Base-by-base conservation (phyloP, 2,797 vertebrate genomes). In the Poecile montanus region DNA sequence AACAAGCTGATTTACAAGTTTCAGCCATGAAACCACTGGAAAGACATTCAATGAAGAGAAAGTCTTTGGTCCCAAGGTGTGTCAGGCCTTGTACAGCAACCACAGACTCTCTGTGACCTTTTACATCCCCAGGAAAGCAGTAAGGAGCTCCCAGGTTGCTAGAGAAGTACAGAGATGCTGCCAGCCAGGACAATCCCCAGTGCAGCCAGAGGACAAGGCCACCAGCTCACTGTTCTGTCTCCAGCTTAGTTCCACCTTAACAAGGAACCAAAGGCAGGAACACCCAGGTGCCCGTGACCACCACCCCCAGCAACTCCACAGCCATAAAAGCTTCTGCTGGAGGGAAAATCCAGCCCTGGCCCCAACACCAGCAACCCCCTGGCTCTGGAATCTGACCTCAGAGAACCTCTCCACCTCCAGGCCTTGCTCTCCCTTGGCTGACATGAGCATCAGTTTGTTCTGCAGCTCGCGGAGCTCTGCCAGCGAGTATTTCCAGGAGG, bases 401-500 rank as follows among this genome's bases (percentile, higher is more conserved):
- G 98, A 98, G 97, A 99, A 99, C 48, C 93, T 97, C 74, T 99
- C 99, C 75, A 99, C 99, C 91, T 99, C 99, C 76, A 90, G 98
- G 42, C 98, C 98, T 95, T 99, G 99, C 57, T 99, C 99, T 29
- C 98, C 99, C 97, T 99, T 99, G 32, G 98, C 98, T 2, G 99
- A 99, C 99, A 99, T 99, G 21, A 99, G 98, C 99, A 99, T 99
- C 62, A 99, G 98, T 88, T 99, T 99, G 97, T 99, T 99, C 94
- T 99, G 98, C 61, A 99, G 98, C 34, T 99, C 99, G 13, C 97
- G 97, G 36, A 99, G 97, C 61, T 99, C 99, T 30, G 99, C 98
- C 12, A 99, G 97, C 1, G 98, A 98, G 91, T 99, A 99, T 20
- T 51, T 62, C 36, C 98, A 97, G 3, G 66, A 81, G 32, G 97